A percentile compares a stretch with the other conserved stretches of the same genome.
Conservation (phyloP, 1,140 invertebrate genomes). For the Conopomorpha cramerella region DNA sequence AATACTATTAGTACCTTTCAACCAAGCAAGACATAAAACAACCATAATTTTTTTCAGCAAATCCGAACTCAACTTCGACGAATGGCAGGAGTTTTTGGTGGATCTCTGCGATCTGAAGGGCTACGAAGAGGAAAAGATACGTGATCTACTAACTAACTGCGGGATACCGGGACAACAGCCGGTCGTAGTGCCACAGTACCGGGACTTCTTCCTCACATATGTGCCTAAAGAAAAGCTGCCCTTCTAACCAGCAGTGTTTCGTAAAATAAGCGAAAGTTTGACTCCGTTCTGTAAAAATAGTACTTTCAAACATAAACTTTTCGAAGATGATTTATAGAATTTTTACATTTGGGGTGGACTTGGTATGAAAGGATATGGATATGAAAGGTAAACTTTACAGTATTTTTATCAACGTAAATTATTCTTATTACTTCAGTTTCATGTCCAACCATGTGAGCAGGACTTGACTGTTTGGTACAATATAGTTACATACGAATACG, state of each 20-base stretch:
- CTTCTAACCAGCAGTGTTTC: too few relatives aligned
- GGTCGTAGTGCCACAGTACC: constrained; percentile 12
- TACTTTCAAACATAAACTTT: neutral
- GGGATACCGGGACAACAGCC: constrained; percentile 12
- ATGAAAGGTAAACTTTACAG: neutral
- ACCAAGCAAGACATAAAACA: too few relatives aligned
- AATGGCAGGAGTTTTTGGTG: constrained; percentile 12
- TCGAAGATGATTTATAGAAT: neutral
- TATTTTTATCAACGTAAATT: neutral
- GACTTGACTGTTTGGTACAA: too few relatives aligned
- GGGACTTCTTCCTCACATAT: constrained; percentile 12
- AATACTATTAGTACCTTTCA: too few relatives aligned
- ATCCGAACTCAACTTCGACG: constrained; percentile 12
- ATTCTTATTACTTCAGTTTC: neutral
- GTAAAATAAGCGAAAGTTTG: too few relatives aligned
- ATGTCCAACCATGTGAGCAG: too few relatives aligned
- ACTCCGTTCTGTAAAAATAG: too few relatives aligned
- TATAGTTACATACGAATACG: too few relatives aligned
- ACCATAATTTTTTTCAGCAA: constrained; percentile 16
- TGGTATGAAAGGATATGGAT: neutral
- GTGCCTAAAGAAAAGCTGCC: constrained; percentile 11
- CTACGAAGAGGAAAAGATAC: constrained; percentile 7
- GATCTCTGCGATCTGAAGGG: constrained; percentile 8
- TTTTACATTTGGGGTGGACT: neutral
- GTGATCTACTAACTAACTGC: constrained; percentile 14